Evolutionary conservation across 2,888 invertebrate genomes (phyloP).

Genomic region (Dryomyza anilis): DNA sequence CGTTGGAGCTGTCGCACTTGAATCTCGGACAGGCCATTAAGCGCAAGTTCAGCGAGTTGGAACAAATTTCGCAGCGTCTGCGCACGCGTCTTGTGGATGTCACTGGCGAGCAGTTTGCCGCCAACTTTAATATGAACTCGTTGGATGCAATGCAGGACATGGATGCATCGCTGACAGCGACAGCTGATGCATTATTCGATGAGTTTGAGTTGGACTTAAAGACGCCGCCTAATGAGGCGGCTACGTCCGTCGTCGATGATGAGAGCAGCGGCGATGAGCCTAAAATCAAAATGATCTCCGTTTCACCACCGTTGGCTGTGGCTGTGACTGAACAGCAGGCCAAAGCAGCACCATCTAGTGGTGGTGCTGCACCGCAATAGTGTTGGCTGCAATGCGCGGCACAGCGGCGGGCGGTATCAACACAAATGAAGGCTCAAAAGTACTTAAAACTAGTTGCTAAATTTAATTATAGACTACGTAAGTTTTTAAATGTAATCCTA

Average conservation of each 20-base stretch:
- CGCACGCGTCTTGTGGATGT: conserved; percentile 66
- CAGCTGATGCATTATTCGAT: conserved; percentile 58
- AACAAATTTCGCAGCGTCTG: conserved; percentile 68
- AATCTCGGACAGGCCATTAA: conserved; percentile 63
- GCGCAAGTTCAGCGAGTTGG: conserved; percentile 68
- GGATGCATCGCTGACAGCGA: conserved; percentile 20
- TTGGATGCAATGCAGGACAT: conserved; percentile 46
- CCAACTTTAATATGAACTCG: conserved; percentile 59
- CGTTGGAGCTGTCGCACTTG: conserved; percentile 51
- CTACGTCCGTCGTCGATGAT: conserved; percentile 27
- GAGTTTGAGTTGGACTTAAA: conserved; percentile 68
- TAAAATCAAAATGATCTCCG: conserved; percentile 7
- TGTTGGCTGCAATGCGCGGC: conserved; percentile 19
- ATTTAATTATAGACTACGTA: conserved; percentile 14
- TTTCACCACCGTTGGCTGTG: background rate
- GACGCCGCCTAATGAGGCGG: conserved; percentile 46
- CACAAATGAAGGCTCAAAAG: conserved; percentile 22
- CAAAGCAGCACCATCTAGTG: too few species aligned
- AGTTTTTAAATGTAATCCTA: background rate
- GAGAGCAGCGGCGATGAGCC: conserved; percentile 19
- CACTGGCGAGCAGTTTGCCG: conserved; percentile 64
- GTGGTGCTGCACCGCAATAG: conserved; percentile 14
- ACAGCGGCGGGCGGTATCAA: background rate
- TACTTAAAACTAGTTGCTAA: conserved; percentile 24
- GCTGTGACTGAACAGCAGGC: too few species aligned